Percentiles rank a stretch among this genome's conserved stretches.
These are phyloP conservation scores for Drosophila bipectinata DNA, from an alignment of 1,140 invertebrate species.

Conservation along the genomic window DNA sequence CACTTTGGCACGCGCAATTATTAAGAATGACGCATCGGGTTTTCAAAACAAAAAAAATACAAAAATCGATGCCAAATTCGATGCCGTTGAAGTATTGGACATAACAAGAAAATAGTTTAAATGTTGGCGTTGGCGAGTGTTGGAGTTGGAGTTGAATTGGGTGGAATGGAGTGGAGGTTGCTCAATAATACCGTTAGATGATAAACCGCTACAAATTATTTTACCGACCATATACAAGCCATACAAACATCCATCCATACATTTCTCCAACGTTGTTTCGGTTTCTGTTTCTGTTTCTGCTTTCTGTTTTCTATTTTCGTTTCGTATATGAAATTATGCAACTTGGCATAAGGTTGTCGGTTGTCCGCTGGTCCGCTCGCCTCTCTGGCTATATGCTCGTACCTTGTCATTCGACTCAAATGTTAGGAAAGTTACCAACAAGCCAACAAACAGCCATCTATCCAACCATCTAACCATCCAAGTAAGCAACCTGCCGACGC, in stretches of 20 bases:
- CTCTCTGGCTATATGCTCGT: constrained; percentile 5
- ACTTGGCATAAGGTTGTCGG: constrained; percentile 48
- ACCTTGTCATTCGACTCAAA: constrained; percentile 39
- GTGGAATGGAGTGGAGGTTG: constrained; percentile 66
- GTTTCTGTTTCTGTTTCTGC: constrained; percentile 38
- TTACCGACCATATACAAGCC: constrained; percentile 29
- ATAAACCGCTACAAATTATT: constrained; percentile 81
- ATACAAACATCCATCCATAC: constrained; percentile 43
- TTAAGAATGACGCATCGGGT: constrained; percentile 73
- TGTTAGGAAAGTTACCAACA: constrained; percentile 53
- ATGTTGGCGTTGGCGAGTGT: constrained; percentile 56
- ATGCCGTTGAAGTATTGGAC: constrained; percentile 49
- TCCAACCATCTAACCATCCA: background rate
- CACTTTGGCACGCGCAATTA: constrained; percentile 71
- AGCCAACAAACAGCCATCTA: background rate
- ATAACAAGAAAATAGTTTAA: constrained; percentile 80
- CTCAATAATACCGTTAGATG: constrained; percentile 76
- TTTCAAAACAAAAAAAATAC: constrained; percentile 29
- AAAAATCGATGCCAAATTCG: constrained; percentile 59
- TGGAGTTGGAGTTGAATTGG: constrained; percentile 21
- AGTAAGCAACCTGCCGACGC: background rate
- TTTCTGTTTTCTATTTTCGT: constrained; percentile 71
- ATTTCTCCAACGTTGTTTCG: constrained; percentile 50
- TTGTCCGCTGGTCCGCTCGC: background rate
- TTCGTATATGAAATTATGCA: constrained; percentile 62